Percentiles rank a stretch among this genome's conserved stretches.
phyloP scores from a whole-genome alignment of 2,113 vertebrate genomes.

The Micronisus gabar region DNA sequence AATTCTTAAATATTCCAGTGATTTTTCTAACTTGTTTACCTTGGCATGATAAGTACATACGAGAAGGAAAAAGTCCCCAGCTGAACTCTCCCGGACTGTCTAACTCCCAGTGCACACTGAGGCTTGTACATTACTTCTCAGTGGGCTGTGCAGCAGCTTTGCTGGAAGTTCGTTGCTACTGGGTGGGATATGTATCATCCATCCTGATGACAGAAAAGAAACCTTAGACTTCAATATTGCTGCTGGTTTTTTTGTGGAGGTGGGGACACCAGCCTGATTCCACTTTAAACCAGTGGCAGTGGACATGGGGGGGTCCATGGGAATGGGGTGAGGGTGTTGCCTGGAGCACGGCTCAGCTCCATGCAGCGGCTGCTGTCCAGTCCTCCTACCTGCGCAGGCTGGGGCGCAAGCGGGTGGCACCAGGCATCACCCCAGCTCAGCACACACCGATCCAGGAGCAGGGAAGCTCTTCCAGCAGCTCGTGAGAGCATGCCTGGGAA shows the following conservation, averaged over 20 bases:
- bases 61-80: neutral
- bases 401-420: neutral
- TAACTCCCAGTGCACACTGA: neutral
- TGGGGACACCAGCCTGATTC: neutral
- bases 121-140: neutral
- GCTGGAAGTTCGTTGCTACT: neutral
- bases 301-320: accelerated
- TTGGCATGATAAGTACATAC: neutral
- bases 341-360: accelerated
- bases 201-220: neutral
- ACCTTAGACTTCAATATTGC: neutral
- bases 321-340: neutral
- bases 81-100: neutral
- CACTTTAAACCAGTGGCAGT: neutral
- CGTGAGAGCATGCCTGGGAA: neutral
- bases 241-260: neutral
- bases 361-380: accelerated
- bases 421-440: neutral
- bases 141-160: neutral
- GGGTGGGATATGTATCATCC: neutral
- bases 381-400: neutral
- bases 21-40: neutral
- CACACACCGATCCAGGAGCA: accelerated
- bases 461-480: neutral
- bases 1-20: neutral